phyloP scores from a whole-genome alignment of 2,797 vertebrate species.

The Hippopotamyrus pictus region DNA sequence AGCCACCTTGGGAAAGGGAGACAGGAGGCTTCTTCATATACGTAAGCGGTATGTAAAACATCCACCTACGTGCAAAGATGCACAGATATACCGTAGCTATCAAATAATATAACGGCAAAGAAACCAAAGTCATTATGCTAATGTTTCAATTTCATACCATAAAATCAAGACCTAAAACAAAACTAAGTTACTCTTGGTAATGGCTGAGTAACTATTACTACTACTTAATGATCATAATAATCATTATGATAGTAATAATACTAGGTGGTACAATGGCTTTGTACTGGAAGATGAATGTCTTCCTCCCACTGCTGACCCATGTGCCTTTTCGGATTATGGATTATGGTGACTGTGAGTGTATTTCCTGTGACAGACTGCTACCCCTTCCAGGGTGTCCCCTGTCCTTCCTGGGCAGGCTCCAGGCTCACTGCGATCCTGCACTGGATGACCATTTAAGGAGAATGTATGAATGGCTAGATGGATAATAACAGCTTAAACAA shows the following conservation, averaged over 20 bases:
- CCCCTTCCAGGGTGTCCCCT: background rate
- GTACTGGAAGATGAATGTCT: background rate
- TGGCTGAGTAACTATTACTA: background rate
- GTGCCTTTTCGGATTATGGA: background rate
- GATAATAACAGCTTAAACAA: background rate
- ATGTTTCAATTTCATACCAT: background rate
- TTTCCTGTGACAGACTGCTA: background rate
- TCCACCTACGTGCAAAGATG: background rate
- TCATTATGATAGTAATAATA: background rate
- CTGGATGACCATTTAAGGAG: conserved; percentile 7
- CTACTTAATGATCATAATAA: background rate
- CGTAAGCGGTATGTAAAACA: background rate
- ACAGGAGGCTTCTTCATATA: background rate
- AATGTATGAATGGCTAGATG: background rate
- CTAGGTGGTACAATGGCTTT: background rate
- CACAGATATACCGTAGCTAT: background rate
- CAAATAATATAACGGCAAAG: background rate
- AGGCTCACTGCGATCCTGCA: background rate
- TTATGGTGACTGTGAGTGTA: background rate
- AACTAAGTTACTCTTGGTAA: background rate
- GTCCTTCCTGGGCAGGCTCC: background rate
- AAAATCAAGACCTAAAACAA: background rate
- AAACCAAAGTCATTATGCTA: background rate
- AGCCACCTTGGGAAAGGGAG: conserved; percentile 53
- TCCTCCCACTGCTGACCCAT: background rate